Conservation (phyloP, 2,888 invertebrate species). For the Lingula anatina region DNA sequence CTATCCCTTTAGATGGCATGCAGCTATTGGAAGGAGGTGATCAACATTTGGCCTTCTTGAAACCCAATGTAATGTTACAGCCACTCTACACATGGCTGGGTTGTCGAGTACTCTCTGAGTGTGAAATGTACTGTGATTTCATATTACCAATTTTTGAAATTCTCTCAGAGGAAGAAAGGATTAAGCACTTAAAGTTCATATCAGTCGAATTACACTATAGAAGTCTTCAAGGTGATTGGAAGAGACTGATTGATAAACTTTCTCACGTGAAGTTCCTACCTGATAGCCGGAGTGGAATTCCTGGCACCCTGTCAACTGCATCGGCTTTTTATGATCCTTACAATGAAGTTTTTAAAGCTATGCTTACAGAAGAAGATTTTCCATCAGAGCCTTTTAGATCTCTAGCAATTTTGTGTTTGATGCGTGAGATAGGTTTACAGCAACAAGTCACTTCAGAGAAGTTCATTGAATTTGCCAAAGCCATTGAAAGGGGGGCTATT, state of each 20-base stretch:
- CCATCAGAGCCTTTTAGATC: conserved; percentile 11
- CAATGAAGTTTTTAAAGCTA: conserved; percentile 16
- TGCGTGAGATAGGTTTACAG: conserved; percentile 11
- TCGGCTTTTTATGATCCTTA: conserved; percentile 21
- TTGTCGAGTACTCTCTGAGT: conserved; percentile 2
- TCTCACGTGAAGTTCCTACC: too few relatives aligned
- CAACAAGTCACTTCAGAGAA: conserved; percentile 7
- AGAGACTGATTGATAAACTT: too few relatives aligned
- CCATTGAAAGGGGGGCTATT: conserved; percentile 7
- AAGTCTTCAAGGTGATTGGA: background rate
- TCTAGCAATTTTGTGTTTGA: conserved; percentile 6
- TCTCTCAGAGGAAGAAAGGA: conserved; percentile 1
- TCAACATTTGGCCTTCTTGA: conserved; percentile 3
- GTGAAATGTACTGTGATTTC: conserved; percentile 10
- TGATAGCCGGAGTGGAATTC: too few relatives aligned
- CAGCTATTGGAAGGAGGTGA: conserved; percentile 3
- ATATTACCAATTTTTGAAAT: conserved; percentile 10
- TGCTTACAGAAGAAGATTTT: conserved; percentile 18
- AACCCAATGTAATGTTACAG: conserved; percentile 5
- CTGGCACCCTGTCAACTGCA: conserved; percentile 14
- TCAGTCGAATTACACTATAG: background rate
- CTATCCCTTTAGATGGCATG: conserved; percentile 2
- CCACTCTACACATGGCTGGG: conserved; percentile 13
- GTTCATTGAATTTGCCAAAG: conserved; percentile 12
- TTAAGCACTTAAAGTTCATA: conserved; percentile 8